phyloP scores from a whole-genome alignment of 2,888 invertebrate genomes.

The Agrochola lychnidis region DNA sequence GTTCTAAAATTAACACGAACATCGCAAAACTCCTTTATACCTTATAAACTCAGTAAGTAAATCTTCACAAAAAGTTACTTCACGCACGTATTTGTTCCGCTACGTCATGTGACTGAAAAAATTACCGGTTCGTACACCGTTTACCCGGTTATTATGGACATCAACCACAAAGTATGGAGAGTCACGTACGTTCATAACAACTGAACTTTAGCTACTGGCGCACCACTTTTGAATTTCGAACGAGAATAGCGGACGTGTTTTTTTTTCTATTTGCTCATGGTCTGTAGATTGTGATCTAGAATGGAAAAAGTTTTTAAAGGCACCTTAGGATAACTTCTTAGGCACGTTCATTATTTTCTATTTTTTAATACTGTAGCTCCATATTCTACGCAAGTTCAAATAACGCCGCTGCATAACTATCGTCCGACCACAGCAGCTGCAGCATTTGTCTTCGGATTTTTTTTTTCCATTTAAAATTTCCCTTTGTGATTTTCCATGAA shows the following conservation, averaged over 20 bases:
- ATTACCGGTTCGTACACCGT: slow-evolving; percentile 49
- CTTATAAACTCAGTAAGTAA: background rate
- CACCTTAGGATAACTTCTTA: background rate
- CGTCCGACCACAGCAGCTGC: too few relatives aligned
- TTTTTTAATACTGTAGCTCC: too few relatives aligned
- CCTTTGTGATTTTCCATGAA: background rate
- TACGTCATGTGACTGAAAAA: slow-evolving; percentile 41
- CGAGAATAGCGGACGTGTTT: slow-evolving; percentile 32
- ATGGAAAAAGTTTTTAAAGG: background rate
- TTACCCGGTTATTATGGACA: slow-evolving; percentile 61
- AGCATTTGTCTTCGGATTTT: too few relatives aligned
- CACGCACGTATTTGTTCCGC: slow-evolving; percentile 23
- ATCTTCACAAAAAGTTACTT: slow-evolving; percentile 26
- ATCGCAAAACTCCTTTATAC: too few relatives aligned
- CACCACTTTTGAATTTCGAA: slow-evolving; percentile 70
- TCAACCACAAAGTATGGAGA: slow-evolving; percentile 64
- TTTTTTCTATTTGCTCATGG: slow-evolving; percentile 29
- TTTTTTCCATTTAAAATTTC: background rate
- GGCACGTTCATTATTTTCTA: too few relatives aligned
- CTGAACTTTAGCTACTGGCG: slow-evolving; percentile 77
- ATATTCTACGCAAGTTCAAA: too few relatives aligned
- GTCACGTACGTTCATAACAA: slow-evolving; percentile 82
- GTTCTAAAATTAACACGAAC: too few relatives aligned
- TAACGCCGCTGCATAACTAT: too few relatives aligned
- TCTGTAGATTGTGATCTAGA: slow-evolving; percentile 11